Evolutionary conservation across 2,888 invertebrate genomes (phyloP).

Genomic region (Entomobrya multifasciata): DNA sequence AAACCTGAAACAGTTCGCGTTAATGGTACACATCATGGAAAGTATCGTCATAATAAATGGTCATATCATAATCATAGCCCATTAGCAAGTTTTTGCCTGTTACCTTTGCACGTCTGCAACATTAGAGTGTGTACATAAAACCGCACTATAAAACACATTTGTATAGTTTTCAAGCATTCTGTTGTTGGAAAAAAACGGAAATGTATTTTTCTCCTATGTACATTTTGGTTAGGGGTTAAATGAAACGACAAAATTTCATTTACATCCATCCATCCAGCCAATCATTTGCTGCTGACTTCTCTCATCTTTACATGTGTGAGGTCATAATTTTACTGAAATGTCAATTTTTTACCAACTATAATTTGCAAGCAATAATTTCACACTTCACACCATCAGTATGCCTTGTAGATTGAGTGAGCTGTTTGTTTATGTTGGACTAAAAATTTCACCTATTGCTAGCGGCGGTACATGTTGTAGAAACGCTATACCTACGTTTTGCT

Average conservation of each 20-base stretch:
- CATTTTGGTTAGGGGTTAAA: constrained; percentile 4
- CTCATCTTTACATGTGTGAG: constrained; percentile 10
- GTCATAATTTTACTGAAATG: constrained; percentile 25
- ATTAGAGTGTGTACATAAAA: not conserved
- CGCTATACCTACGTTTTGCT: not conserved
- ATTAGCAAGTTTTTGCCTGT: too few species aligned
- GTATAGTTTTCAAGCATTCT: too few species aligned
- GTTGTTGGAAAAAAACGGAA: constrained; percentile 2
- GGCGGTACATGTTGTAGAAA: too few species aligned
- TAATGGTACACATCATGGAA: not conserved
- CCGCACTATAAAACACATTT: too few species aligned
- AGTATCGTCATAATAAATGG: too few species aligned
- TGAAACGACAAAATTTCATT: constrained; percentile 22
- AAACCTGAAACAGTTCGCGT: constrained; percentile 16
- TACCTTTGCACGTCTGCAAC: constrained; percentile 25
- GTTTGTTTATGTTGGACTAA: constrained; percentile 65
- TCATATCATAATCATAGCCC: too few species aligned
- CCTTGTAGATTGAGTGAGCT: too few species aligned
- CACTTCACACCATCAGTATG: not conserved
- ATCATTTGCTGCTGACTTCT: not conserved
- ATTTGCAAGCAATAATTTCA: not conserved
- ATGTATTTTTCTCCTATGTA: not conserved
- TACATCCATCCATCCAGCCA: constrained; percentile 44
- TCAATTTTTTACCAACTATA: constrained; percentile 1
- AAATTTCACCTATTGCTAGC: constrained; percentile 61